Evolutionary conservation across 2,797 vertebrate genomes (phyloP).

Genomic region (Poeciliopsis turneri): DNA sequence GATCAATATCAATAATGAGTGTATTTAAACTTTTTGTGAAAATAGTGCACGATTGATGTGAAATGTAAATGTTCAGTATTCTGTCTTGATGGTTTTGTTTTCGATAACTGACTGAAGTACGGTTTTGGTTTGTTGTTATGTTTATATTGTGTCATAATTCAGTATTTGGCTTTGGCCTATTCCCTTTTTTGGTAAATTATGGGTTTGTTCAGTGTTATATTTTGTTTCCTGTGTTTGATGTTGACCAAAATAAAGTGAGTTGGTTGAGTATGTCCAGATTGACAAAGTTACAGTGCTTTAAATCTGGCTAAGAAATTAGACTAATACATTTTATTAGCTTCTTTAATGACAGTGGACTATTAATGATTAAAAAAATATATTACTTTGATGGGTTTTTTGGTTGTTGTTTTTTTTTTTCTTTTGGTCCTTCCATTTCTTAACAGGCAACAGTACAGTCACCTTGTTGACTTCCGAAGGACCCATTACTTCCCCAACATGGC

Average conservation of each 20-base stretch:
- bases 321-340: background rate
- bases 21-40: background rate
- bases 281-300: background rate
- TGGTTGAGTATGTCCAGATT: too few species aligned
- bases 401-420: background rate
- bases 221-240: background rate
- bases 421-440: conserved; percentile 19
- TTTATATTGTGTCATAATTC: background rate
- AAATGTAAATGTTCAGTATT: background rate
- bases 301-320: background rate
- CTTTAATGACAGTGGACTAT: background rate
- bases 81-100: background rate
- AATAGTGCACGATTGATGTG: background rate
- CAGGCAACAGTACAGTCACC: conserved; percentile 52
- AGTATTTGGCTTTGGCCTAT: background rate
- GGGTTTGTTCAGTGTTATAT: background rate
- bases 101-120: background rate
- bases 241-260: background rate
- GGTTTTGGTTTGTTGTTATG: background rate
- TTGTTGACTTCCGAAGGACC: conserved; percentile 57
- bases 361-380: background rate
- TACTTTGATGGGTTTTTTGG: background rate
- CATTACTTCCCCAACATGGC: conserved; percentile 66
- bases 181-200: too few species aligned
- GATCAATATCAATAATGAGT: background rate